Evolutionary conservation across 1,140 invertebrate species (phyloP).

Genomic region (Eulimnadia texana): DNA sequence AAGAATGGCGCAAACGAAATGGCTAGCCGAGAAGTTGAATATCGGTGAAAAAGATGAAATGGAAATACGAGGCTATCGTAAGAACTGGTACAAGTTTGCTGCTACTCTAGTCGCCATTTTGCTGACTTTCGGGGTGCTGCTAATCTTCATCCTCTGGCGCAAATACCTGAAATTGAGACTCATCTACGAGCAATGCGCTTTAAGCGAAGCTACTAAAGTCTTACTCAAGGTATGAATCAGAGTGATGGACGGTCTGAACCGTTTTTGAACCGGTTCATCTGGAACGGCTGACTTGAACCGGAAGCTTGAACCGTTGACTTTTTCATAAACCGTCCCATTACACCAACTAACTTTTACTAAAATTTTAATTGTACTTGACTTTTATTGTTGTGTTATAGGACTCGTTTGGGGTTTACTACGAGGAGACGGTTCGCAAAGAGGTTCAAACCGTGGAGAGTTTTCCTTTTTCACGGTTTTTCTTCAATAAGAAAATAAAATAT

Average conservation of each 20-base stretch:
- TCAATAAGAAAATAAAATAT: conserved; percentile 30
- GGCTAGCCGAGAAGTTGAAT: conserved; percentile 10
- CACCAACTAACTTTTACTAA: no score
- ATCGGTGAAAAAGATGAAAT: conserved; percentile 7
- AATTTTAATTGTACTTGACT: not conserved
- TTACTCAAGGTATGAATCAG: conserved; percentile 11
- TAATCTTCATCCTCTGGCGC: conserved; percentile 5
- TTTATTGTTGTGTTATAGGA: conserved; percentile 2
- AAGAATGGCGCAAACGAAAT: conserved; percentile 9
- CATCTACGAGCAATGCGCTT: conserved; percentile 9
- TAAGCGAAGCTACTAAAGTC: conserved; percentile 7
- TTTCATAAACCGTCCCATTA: no score
- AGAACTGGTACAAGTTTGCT: not conserved
- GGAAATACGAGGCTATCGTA: conserved; percentile 8
- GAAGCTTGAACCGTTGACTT: no score
- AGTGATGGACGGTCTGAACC: not conserved
- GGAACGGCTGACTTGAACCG: no score
- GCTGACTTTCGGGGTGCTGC: conserved; percentile 5
- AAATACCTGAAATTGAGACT: conserved; percentile 6
- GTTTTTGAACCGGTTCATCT: not conserved
- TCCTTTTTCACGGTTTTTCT: conserved; percentile 21
- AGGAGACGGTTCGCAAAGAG: not conserved
- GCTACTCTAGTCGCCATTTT: conserved; percentile 1
- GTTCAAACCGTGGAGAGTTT: not conserved
- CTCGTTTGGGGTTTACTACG: conserved; percentile 5